phyloP scores from a whole-genome alignment of 1,140 invertebrate genomes.

The Melanaphis sacchari region DNA sequence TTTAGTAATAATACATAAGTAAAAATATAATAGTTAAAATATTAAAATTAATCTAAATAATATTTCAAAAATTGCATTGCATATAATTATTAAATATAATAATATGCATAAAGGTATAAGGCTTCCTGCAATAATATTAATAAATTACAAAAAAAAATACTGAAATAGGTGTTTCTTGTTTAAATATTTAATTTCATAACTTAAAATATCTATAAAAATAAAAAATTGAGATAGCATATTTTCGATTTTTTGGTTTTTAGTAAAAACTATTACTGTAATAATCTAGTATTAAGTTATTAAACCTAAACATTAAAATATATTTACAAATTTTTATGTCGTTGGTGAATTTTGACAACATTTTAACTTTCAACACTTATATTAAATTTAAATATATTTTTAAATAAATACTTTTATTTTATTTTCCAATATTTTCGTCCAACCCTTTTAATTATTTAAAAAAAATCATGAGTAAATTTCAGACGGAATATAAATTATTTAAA shows the following conservation, averaged over 20 bases:
- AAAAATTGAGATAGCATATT: neutral
- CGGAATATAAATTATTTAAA: too few species aligned
- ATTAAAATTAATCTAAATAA: neutral
- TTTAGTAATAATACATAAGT: too few species aligned
- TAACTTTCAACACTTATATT: neutral
- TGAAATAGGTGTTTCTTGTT: neutral
- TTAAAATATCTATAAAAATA: neutral
- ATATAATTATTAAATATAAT: neutral
- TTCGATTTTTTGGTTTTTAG: neutral
- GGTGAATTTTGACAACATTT: neutral
- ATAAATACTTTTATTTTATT: too few species aligned
- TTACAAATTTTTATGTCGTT: too few species aligned
- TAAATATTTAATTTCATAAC: neutral
- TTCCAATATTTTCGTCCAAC: too few species aligned
- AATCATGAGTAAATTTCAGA: too few species aligned
- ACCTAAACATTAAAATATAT: too few species aligned
- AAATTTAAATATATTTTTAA: too few species aligned
- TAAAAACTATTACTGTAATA: neutral
- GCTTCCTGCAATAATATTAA: rapidly evolving
- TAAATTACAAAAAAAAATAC: neutral
- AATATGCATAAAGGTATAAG: neutral
- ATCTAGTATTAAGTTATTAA: neutral
- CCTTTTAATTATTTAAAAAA: too few species aligned
- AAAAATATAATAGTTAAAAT: neutral
- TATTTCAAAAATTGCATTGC: neutral